Conservation (phyloP, 2,113 vertebrate species). For the Aythya baeri region DNA sequence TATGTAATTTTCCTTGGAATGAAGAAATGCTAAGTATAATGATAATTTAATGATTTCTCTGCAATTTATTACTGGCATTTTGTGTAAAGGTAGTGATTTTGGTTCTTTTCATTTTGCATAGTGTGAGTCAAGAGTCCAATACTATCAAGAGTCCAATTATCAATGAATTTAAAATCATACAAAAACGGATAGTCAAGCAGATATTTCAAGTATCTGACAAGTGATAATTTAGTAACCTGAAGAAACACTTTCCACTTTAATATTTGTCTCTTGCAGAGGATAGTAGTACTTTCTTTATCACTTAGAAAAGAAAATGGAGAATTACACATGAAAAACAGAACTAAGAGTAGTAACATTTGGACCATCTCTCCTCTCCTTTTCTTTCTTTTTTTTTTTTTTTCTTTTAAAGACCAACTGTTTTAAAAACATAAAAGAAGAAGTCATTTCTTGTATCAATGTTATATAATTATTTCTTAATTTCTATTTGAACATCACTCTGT, state of each 20-base stretch:
- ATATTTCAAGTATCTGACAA: neutral
- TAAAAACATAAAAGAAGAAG: neutral
- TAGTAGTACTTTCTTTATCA: neutral
- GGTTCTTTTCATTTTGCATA: neutral
- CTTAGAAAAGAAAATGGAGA: neutral
- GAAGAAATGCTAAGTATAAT: neutral
- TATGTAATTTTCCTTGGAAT: neutral
- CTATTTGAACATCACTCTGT: neutral
- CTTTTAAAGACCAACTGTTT: neutral
- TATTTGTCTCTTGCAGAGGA: neutral
- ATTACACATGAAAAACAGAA: neutral
- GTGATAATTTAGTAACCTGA: neutral
- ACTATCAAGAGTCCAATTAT: neutral
- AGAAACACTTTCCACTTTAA: neutral
- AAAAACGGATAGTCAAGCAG: neutral
- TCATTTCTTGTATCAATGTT: neutral
- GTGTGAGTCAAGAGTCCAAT: neutral
- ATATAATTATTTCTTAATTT: neutral
- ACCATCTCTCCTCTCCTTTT: too few species aligned
- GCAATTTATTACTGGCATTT: neutral
- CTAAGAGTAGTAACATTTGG: neutral
- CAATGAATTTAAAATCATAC: neutral
- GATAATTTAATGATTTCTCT: neutral
- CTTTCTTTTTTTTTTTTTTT: too few species aligned
- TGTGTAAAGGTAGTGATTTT: neutral